Conservation (phyloP, 2,113 vertebrate species). For the Oceanites oceanicus region DNA sequence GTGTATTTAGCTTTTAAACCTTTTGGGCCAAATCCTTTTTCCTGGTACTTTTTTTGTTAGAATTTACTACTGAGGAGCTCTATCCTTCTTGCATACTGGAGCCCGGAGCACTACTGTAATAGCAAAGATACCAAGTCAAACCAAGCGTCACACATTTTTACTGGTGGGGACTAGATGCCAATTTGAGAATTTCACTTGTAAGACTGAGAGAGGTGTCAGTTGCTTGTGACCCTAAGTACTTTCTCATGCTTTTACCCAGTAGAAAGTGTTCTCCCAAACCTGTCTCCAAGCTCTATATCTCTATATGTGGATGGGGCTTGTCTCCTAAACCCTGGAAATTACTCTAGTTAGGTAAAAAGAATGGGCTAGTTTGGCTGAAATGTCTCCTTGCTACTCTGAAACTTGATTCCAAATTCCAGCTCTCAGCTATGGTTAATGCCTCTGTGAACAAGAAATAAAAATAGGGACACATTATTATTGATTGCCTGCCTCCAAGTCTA, state of each 20-base stretch:
- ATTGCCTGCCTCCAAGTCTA: not conserved
- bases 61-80: not conserved
- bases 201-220: not conserved
- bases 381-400: not conserved
- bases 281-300: not conserved
- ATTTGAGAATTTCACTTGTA: not conserved
- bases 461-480: not conserved
- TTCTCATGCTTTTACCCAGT: not conserved
- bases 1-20: not conserved
- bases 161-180: not conserved
- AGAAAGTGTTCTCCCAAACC: not conserved
- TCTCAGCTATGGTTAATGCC: not conserved
- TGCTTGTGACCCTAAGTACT: not conserved
- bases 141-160: not conserved
- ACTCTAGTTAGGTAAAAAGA: not conserved
- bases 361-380: not conserved
- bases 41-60: not conserved
- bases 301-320: not conserved
- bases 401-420: not conserved
- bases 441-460: not conserved
- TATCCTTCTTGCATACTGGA: not conserved
- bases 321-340: not conserved
- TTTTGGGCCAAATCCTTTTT: not conserved
- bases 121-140: not conserved
- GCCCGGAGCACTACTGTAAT: accelerated